Evolutionary conservation across 1,140 invertebrate species (phyloP), one percentile per base, ranked within the genome.

Genomic region (Magallana ariakensis): DNA sequence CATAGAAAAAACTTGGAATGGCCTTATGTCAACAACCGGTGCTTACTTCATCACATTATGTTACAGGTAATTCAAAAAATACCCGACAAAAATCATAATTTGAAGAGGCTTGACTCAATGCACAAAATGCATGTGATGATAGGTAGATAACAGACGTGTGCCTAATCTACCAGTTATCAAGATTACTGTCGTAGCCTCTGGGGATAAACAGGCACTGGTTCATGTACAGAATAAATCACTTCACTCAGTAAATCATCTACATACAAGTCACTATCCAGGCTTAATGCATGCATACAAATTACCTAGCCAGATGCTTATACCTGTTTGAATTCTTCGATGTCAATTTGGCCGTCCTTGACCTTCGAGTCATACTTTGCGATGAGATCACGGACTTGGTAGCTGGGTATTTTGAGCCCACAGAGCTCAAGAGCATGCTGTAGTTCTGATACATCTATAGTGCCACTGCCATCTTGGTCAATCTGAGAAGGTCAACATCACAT

Each of bases 401-500:
- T 97, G 56, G 98, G 97, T 90, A 99, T 96, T 95, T 99, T 99
- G 94, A 99, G 97, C 22, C 98, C 98, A 90, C 97, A 97, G 84
- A 96, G 95, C 92, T 98, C 97, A n/a, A 99, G 95, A 0, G 98
- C 98, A 80, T 96, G 96, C 92, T 98, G 97, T 53, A 99, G 95
- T 94, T 99, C 98, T 85, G 96, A 96, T 85, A 98, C 94, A 91
- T 98, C 97, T 88, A 99, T 98, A 94, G 96, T 97, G 7, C 98
- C 98, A 95, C 97, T 98, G 80, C 96, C 96, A 95, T 98, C 98
- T 92, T 96, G 96, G 93, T 99, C 98, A 94, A 99, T 96, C 98
- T 99, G 95, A 15, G 96, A 96, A 86, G 5, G 33, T 46, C 33
- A 46, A 46, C 33, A 46, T 46, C 33, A 46, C 33, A 46, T 46